These are phyloP conservation scores for Calonectris borealis DNA, from an alignment of 2,113 vertebrate species.

Conservation along the genomic window DNA sequence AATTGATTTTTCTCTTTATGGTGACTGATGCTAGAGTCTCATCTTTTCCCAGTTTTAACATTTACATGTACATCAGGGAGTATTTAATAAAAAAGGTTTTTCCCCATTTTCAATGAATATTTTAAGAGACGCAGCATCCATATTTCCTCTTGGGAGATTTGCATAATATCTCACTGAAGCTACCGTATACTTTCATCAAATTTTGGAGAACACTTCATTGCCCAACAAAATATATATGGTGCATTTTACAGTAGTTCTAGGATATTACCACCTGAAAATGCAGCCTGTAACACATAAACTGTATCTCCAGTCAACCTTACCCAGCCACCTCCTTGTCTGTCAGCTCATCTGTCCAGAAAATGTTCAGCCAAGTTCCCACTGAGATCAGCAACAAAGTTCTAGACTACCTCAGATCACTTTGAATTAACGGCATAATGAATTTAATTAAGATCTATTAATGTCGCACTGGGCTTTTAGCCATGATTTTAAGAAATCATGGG, in stretches of 20 bases:
- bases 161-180: not conserved
- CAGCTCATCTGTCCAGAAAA: not conserved
- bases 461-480: not conserved
- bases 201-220: not conserved
- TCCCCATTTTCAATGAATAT: not conserved
- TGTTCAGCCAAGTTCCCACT: not conserved
- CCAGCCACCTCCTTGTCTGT: not conserved
- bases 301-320: not conserved
- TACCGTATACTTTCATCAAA: not conserved
- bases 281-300: not conserved
- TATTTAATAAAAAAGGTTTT: not conserved
- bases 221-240: not conserved
- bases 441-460: slow-evolving; percentile 24
- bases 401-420: not conserved
- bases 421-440: not conserved
- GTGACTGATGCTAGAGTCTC: not conserved
- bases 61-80: not conserved
- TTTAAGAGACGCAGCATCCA: not conserved
- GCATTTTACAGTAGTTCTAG: not conserved
- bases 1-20: slow-evolving; percentile 8
- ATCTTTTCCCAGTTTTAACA: not conserved
- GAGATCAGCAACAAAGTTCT: not conserved
- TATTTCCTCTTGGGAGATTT: not conserved
- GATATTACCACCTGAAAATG: not conserved
- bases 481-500: not conserved